A percentile compares a stretch with the other conserved stretches of the same genome.
phyloP scores from a whole-genome alignment of 2,888 invertebrate species.

The Agrilus mali region DNA sequence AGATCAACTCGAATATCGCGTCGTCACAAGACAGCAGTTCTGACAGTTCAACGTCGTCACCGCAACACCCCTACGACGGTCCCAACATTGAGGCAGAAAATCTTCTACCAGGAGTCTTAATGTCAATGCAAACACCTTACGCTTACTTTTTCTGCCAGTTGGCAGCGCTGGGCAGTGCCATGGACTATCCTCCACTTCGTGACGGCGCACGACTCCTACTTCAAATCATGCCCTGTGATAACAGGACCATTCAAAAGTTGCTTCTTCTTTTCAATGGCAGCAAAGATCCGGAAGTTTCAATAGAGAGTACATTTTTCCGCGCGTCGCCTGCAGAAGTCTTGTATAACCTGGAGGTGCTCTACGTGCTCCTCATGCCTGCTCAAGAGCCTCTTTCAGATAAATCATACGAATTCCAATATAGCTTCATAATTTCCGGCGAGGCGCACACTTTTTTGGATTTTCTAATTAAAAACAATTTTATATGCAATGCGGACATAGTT shows the following conservation, averaged over 20 bases:
- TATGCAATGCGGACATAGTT: constrained; percentile 64
- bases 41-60: constrained; percentile 88
- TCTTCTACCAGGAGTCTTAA: constrained; percentile 79
- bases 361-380: constrained; percentile 87
- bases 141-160: constrained; percentile 73
- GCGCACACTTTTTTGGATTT: constrained; percentile 62
- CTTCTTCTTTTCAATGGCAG: constrained; percentile 40
- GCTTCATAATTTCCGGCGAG: constrained; percentile 53
- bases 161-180: constrained; percentile 75
- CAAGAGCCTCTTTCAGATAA: constrained; percentile 61
- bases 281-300: constrained; percentile 33
- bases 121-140: constrained; percentile 69
- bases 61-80: constrained; percentile 72
- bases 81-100: constrained; percentile 76
- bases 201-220: constrained; percentile 73
- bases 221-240: constrained; percentile 64
- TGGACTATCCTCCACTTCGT: constrained; percentile 65
- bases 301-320: constrained; percentile 55
- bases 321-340: constrained; percentile 65
- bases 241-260: constrained; percentile 40
- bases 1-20: constrained; percentile 55
- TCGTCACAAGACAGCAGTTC: constrained; percentile 88
- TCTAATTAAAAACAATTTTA: constrained; percentile 74
- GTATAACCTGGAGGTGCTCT: constrained; percentile 51
- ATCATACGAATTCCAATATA: constrained; percentile 56